Evolutionary conservation across 92 coral and sea anemone genomes (phyloP), one percentile per base, ranked within the genome.

Genomic region (Umimayanthus kanabou): DNA sequence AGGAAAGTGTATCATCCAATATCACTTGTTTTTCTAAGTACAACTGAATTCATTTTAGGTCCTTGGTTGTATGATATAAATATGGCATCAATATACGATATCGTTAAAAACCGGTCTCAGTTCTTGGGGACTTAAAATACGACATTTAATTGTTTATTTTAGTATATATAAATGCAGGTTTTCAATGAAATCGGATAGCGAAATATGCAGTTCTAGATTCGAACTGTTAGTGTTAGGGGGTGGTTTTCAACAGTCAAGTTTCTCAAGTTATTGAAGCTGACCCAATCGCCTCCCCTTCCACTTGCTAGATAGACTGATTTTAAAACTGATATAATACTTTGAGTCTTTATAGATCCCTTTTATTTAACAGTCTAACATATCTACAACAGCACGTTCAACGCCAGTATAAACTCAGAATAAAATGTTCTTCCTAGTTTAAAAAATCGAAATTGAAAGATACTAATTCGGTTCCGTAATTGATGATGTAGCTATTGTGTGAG

Each of bases 271-370:
- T 6, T 18, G 71, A 65, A 65, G 71, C 16, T 65, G 70, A 16
- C 23, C 70, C 26, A 65, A 18, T 9, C 71, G 18, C 71, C 71
- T 20, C 23, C 22, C 28, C 71, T 20, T 25, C 70, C 18, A n/a
- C n/a, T n/a, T n/a, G n/a, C n/a, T n/a, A n/a, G n/a, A n/a, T n/a
- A n/a, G n/a, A n/a, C n/a, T n/a, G n/a, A n/a, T n/a, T n/a, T n/a
- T n/a, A n/a, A n/a, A n/a, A n/a, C n/a, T n/a, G n/a, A n/a, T 64
- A 64, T 64, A 64, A 64, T 64, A 64, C 69, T 64, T 64, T 64
- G 69, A 64, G 69, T 64, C 23, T 15, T 64, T 64, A 20, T 15
- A 4, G 5, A 64, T 64, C n/a, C n/a, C n/a, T n/a, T n/a, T n/a
- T n/a, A n/a, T n/a, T n/a, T n/a, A n/a, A n/a, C n/a, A n/a, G n/a